Evolutionary conservation across 2,113 vertebrate species (phyloP), one percentile per base, ranked within the genome.

Genomic region (Gobiocypris rarus): DNA sequence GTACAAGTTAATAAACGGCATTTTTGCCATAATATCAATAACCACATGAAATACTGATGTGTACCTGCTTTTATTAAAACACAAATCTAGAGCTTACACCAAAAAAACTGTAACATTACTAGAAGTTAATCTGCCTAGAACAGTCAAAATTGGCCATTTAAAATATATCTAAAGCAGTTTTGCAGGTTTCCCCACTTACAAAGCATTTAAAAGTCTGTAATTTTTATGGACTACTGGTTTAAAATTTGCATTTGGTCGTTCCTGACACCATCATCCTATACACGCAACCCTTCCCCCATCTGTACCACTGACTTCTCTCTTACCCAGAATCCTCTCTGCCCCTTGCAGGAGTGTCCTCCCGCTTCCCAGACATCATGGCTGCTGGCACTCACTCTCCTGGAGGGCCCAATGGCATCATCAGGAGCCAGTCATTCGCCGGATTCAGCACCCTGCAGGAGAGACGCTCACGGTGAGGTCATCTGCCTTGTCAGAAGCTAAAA

Each of bases 351-450:
- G 94, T 96, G 91, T 96, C 97, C 31, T 94, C 96, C 70, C 94
- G 94, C 77, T 91, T 95, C 75, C 96, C 97, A 0, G 97, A 98
- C 93, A 97, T 96, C 95, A 99, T 99, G 97, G 95, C 97, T 85
- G 94, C 97, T 22, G 96, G 96, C 87, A 95, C 96, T 75, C 97
- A 97, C 91, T 98, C 97, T 11, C 98, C 97, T 0, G 98, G 97
- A 69, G 98, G 98, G 41, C 98, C 97, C 92, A 98, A 98, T 89
- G 97, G 97, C 63, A 99, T 99, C 91, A 98, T 99, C 87, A 94
- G 98, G 86, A 99, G 98, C 88, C 98, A 99, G 92, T 99, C 98
- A 31, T 99, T 99, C 0, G 97, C 98, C 0, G 98, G 98, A 45
- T 99, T 99, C 94, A 99, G 97, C 43, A 97, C 97, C 5, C 95